Conservation (phyloP, 2,113 vertebrate species). For the Erythrolamprus reginae region DNA sequence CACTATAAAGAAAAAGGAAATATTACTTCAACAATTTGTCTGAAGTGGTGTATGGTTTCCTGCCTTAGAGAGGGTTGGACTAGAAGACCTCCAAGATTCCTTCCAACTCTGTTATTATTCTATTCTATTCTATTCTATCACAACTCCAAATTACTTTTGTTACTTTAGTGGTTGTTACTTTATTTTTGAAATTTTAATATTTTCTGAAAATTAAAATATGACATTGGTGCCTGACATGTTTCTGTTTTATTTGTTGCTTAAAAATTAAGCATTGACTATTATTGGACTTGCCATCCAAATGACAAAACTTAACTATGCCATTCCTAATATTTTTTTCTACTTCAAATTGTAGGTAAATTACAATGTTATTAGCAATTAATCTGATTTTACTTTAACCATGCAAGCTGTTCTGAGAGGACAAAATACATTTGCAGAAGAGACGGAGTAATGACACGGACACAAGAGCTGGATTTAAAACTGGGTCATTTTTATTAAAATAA, state of each 20-base stretch:
- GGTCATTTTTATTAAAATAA: too few species aligned
- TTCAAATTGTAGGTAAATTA: not conserved
- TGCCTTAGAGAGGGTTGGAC: too few species aligned
- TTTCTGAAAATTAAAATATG: conserved; percentile 8
- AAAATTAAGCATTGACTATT: accelerated
- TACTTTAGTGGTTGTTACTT: too few species aligned
- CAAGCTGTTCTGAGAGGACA: not conserved
- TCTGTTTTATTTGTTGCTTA: not conserved
- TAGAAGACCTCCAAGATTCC: too few species aligned
- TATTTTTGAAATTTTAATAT: not conserved
- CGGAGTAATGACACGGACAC: too few species aligned
- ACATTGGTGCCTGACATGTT: not conserved
- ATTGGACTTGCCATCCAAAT: accelerated
- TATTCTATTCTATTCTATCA: too few species aligned
- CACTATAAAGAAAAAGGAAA: not conserved
- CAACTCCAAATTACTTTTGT: too few species aligned
- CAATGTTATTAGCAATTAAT: not conserved
- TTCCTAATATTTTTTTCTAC: not conserved
- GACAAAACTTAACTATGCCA: not conserved
- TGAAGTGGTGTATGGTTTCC: too few species aligned
- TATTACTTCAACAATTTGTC: not conserved
- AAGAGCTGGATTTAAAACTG: too few species aligned
- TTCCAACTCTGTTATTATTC: too few species aligned
- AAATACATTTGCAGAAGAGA: accelerated
- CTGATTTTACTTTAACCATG: not conserved